phyloP scores from a whole-genome alignment of 2,888 invertebrate genomes.

The Lepidocyrtinus sp. region DNA sequence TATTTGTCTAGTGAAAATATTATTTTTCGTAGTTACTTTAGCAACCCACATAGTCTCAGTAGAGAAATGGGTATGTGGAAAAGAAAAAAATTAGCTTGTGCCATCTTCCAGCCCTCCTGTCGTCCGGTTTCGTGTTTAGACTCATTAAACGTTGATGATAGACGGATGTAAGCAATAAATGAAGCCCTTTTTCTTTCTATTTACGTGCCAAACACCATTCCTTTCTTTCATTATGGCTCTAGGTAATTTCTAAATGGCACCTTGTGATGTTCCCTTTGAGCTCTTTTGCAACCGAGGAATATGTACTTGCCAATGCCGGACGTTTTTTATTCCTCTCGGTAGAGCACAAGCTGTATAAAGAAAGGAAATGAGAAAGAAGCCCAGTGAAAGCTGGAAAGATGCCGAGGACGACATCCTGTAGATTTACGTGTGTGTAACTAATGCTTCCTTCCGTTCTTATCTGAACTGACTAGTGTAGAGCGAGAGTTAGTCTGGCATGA shows the following conservation, averaged over 20 bases:
- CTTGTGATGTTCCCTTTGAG: slow-evolving; percentile 10
- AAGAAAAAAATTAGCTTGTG: neutral
- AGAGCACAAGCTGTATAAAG: neutral
- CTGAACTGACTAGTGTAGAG: neutral
- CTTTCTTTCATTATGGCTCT: neutral
- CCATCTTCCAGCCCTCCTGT: slow-evolving; percentile 22
- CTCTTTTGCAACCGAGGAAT: neutral
- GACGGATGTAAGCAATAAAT: slow-evolving; percentile 53
- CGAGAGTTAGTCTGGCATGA: neutral
- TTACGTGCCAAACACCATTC: neutral
- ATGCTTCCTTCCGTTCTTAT: slow-evolving; percentile 35
- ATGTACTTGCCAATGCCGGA: too few relatives aligned
- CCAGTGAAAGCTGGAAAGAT: slow-evolving; percentile 15
- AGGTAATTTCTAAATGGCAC: neutral
- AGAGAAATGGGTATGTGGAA: neutral
- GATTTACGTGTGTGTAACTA: slow-evolving; percentile 48
- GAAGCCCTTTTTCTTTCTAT: slow-evolving; percentile 11
- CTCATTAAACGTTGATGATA: slow-evolving; percentile 51
- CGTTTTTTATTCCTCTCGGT: neutral
- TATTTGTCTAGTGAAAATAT: neutral
- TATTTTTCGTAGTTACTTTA: neutral
- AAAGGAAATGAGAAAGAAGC: neutral
- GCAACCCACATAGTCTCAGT: neutral
- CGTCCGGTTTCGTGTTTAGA: slow-evolving; percentile 36
- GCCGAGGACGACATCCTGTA: slow-evolving; percentile 25